Base-by-base conservation (phyloP, 2,113 vertebrate species). In the Hassar affinis region DNA sequence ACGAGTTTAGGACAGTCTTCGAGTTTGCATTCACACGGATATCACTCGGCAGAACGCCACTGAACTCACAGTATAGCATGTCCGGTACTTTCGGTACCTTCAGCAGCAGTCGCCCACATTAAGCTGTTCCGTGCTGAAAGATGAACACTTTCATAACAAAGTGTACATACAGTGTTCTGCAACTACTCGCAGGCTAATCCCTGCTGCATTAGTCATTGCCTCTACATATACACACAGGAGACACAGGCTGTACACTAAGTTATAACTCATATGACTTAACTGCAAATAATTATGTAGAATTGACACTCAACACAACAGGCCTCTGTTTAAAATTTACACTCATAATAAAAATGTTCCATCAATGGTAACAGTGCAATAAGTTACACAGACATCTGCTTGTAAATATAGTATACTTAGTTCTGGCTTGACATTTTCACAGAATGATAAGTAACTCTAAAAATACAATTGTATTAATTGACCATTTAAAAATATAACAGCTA, bases 111-210 rank as follows among this genome's bases (percentile, higher is more conserved):
- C 69, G n/a, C 69, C 69, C 54, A 82, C 81, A 51, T 18, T 27
- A 47, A 59, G 80, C 38, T 9, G 38, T 18, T 72, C 71, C n/a
- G 6, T 30, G 22, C 33, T 14, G 59, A 17, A 52, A 33, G 56
- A 85, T 9, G 45, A 57, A 80, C 56, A 64, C 62, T 80, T 80
- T 52, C 52, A 62, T 57, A 68, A 85, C 56, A 74, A 79, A 80
- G 76, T 47, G 38, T 72, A 27, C 33, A 56, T 76, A 77, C 78
- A 54, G 54, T 72, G 51, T 75, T 59, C 68, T 74, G 56, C 68
- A 84, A 72, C 69, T 62, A 61, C 45, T 75, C 56, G 68, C 33
- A 38, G 33, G 33, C 47, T 38, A 52, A 45, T 54, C 61, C 38
- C 51, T 54, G 75, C 75, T 47, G 59, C 49, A 78, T 42, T 27